Percentiles rank a stretch among this genome's conserved stretches.
These are phyloP conservation scores for Nannospalax galili DNA, from an alignment of 2,113 vertebrate genomes.

Conservation along the genomic window DNA sequence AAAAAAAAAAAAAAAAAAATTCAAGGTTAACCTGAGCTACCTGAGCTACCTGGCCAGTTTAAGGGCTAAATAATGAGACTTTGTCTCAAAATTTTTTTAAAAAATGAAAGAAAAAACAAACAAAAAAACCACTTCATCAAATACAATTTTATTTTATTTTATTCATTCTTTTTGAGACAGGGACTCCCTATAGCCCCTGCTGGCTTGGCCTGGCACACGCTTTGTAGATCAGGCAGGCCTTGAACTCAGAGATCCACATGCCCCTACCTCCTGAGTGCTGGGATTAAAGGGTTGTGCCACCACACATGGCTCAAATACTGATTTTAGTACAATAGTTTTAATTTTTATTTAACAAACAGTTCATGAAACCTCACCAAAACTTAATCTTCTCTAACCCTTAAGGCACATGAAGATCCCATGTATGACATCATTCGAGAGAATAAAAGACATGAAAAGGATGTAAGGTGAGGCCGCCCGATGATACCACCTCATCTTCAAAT, in stretches of 20 bases:
- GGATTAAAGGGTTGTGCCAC: too few species aligned
- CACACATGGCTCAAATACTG: too few species aligned
- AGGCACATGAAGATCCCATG: conserved; percentile 20
- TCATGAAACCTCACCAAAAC: not conserved
- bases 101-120: not conserved
- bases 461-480: not conserved
- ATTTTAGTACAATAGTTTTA: not conserved
- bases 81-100: too few species aligned
- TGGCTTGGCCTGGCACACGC: too few species aligned
- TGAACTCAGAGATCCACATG: too few species aligned
- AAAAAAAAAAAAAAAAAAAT: too few species aligned
- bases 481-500: not conserved
- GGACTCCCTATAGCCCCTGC: too few species aligned
- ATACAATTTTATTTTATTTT: too few species aligned
- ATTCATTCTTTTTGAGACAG: too few species aligned
- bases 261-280: too few species aligned
- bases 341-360: not conserved
- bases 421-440: conserved; percentile 12
- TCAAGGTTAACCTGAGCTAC: not conserved
- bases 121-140: not conserved
- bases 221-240: too few species aligned
- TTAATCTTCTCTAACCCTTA: not conserved
- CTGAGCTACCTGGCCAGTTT: not conserved
- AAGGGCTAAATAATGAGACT: not conserved
- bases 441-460: conserved; percentile 12